phyloP scores from a whole-genome alignment of 2,888 invertebrate genomes.

The Sisyra terminalis region DNA sequence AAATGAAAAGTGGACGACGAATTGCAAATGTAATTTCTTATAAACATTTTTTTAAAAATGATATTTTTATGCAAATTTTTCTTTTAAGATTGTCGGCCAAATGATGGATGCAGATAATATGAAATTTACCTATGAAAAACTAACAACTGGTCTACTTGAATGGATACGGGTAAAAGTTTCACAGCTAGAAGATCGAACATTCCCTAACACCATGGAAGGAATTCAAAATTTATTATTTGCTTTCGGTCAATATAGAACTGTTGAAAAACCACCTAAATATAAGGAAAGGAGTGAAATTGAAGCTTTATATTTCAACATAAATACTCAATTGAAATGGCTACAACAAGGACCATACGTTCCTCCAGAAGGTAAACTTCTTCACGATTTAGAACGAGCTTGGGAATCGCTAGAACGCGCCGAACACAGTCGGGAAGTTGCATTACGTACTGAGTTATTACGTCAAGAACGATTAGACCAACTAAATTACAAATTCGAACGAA shows the following conservation, averaged over 20 bases:
- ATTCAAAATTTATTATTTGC: slow-evolving; percentile 77
- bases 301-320: slow-evolving; percentile 90
- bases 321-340: slow-evolving; percentile 88
- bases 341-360: slow-evolving; percentile 76
- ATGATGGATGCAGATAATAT: slow-evolving; percentile 90
- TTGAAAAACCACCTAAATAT: slow-evolving; percentile 97
- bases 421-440: slow-evolving; percentile 81
- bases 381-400: slow-evolving; percentile 94
- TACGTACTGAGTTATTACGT: slow-evolving; percentile 76
- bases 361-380: slow-evolving; percentile 78
- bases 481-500: slow-evolving; percentile 90
- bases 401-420: slow-evolving; percentile 82
- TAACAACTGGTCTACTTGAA: slow-evolving; percentile 71
- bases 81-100: slow-evolving; percentile 79
- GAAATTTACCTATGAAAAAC: slow-evolving; percentile 73
- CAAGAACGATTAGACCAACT: slow-evolving; percentile 90
- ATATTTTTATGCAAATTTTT: background rate
- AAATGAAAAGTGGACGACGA: slow-evolving; percentile 91
- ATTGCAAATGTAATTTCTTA: slow-evolving; percentile 72
- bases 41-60: background rate
- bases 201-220: slow-evolving; percentile 89
- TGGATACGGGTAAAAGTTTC: slow-evolving; percentile 84
- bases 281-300: slow-evolving; percentile 95
- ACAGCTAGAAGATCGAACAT: slow-evolving; percentile 67
- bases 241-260: slow-evolving; percentile 91